These are phyloP conservation scores for Myotis davidii DNA, from an alignment of 2,113 vertebrate species.

Conservation along the genomic window DNA sequence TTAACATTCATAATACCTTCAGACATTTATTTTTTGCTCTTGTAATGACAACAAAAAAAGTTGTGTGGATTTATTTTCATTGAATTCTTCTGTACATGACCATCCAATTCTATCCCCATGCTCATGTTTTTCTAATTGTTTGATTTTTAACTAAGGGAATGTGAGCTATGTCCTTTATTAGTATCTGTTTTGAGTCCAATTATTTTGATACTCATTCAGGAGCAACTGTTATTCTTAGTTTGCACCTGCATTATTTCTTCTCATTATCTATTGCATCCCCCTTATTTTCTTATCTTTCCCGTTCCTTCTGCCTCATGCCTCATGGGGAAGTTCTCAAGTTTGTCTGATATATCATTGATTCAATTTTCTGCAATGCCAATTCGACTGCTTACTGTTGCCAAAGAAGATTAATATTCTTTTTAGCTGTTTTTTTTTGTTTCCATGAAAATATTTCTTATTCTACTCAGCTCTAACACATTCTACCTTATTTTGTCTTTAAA, in stretches of 20 bases:
- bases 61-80: background rate
- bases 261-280: background rate
- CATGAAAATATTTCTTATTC: background rate
- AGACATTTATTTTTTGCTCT: background rate
- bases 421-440: background rate
- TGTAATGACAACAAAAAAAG: background rate
- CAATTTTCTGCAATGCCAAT: background rate
- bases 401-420: background rate
- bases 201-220: background rate
- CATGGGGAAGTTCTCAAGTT: background rate
- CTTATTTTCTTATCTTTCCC: background rate
- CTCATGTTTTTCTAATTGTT: background rate
- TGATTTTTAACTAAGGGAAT: background rate
- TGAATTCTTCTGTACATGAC: background rate
- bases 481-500: background rate
- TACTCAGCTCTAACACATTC: background rate
- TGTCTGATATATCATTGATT: background rate
- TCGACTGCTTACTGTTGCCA: background rate
- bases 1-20: background rate
- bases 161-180: background rate
- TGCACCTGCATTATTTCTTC: background rate
- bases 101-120: background rate
- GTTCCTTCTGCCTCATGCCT: slow-evolving; percentile 2
- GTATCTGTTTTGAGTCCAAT: background rate
- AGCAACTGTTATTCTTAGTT: background rate